A percentile compares a stretch with the other conserved stretches of the same genome.
Evolutionary conservation across 2,888 invertebrate species (phyloP).

Genomic region (Hydroisotoma schaefferi): DNA sequence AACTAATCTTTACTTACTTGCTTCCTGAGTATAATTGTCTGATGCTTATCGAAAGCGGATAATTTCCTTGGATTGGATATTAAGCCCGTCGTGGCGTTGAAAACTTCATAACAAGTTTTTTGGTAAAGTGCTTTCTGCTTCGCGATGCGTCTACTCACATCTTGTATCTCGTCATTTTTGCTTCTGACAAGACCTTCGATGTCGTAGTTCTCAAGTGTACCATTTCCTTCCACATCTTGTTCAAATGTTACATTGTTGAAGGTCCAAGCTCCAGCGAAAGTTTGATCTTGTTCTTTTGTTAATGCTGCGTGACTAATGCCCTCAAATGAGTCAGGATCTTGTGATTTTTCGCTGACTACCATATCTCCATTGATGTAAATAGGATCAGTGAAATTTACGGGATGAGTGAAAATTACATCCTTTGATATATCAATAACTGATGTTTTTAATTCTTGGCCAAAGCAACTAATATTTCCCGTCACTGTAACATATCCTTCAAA

Average conservation of each 20-base stretch:
- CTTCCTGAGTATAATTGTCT: conserved; percentile 24
- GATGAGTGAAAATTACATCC: conserved; percentile 13
- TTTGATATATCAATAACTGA: conserved; percentile 25
- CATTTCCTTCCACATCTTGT: conserved; percentile 21
- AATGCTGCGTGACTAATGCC: conserved; percentile 26
- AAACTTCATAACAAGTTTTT: conserved; percentile 19
- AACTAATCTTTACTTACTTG: conserved; percentile 22
- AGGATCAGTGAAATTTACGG: conserved; percentile 24
- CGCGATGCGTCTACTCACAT: conserved; percentile 17
- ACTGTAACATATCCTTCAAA: conserved; percentile 20
- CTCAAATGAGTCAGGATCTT: too few relatives aligned
- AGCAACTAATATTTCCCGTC: conserved; percentile 21
- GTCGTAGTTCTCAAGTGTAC: conserved; percentile 23
- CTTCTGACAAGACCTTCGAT: conserved; percentile 17
- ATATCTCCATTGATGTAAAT: conserved; percentile 21
- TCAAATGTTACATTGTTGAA: conserved; percentile 30
- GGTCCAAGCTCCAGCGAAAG: conserved; percentile 31
- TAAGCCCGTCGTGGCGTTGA: conserved; percentile 13
- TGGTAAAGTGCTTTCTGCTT: conserved; percentile 14
- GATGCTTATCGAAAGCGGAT: conserved; percentile 42
- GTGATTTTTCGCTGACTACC: conserved; percentile 20
- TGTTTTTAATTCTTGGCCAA: conserved; percentile 16
- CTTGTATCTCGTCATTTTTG: conserved; percentile 14
- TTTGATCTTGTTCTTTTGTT: conserved; percentile 27
- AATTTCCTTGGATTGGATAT: conserved; percentile 33